Evolutionary conservation across 1,140 invertebrate species (phyloP), one percentile per base, ranked within the genome.

Genomic region (Euura saliciscinereae): DNA sequence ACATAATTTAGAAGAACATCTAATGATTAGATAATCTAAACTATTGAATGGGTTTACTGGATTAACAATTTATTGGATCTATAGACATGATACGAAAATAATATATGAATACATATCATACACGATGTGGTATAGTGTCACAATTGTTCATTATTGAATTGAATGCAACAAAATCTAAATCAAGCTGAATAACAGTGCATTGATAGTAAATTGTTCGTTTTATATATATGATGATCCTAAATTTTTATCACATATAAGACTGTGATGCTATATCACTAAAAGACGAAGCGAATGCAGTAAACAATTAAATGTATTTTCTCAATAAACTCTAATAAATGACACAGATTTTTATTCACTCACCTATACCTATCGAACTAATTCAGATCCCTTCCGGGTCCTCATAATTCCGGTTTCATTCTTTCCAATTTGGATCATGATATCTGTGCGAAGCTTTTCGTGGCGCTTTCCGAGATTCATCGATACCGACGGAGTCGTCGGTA

Each of bases 241-340:
- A 59, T 59, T 59, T 59, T 59, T n/a, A 10, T 59, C n/a, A n/a
- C 13, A n/a, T 11, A 59, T n/a, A 59, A 59, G 51, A 59, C 51
- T 59, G 51, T 8, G 0, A 59, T 8, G 51, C 51, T 59, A 59
- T n/a, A 59, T 59, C 51, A 59, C 51, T 5, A 8, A 59, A 59
- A 59, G 3, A 59, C 13, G 6, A 59, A 59, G 51, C 51, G 13
- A 59, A 59, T 59, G 6, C 13, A 59, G 51, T 59, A 59, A 8
- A 59, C 13, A 59, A 59, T 59, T 59, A 59, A 59, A 59, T 59
- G 51, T 59, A 59, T 59, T 59, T 59, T 59, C 51, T n/a, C 51
- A 59, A 59, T 59, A 59, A 59, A 59, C 51, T 59, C 3, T 11
- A 59, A 59, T 59, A 59, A 6, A 59, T 59, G 8, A 59, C 13